Percentiles rank a stretch among this genome's conserved stretches.
phyloP scores from a whole-genome alignment of 1,140 invertebrate species.

The Thalassaphorura encarpata region DNA sequence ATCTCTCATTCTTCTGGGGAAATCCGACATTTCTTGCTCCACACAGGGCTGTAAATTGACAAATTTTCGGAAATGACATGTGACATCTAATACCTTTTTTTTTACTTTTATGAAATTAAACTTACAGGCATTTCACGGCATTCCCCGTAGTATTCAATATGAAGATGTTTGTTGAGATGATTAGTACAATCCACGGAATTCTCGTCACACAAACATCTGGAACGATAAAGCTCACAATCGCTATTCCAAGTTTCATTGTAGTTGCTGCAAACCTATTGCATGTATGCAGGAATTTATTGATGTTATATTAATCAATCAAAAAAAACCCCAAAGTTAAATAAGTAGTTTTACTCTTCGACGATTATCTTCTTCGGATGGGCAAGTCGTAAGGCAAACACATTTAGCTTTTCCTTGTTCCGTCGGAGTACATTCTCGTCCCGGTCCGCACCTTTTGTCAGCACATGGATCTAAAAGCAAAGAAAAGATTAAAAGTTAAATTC shows the following conservation, averaged over 20 bases:
- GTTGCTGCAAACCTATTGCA: slow-evolving; percentile 78
- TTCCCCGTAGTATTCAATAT: slow-evolving; percentile 84
- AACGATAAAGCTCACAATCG: slow-evolving; percentile 82
- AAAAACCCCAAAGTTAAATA: not conserved
- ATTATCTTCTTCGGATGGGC: slow-evolving; percentile 64
- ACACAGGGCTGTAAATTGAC: slow-evolving; percentile 52
- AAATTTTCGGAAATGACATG: not conserved
- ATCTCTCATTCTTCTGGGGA: slow-evolving; percentile 86
- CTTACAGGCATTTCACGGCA: slow-evolving; percentile 66
- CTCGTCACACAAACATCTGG: slow-evolving; percentile 76
- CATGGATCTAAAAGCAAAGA: slow-evolving; percentile 70
- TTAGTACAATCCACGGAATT: slow-evolving; percentile 59
- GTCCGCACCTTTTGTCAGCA: slow-evolving; percentile 72
- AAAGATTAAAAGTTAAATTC: too few relatives aligned
- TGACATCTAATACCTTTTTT: not conserved
- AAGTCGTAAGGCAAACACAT: slow-evolving; percentile 75
- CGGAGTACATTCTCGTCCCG: slow-evolving; percentile 75
- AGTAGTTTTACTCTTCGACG: slow-evolving; percentile 57
- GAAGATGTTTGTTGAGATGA: slow-evolving; percentile 67
- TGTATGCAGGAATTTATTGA: too few relatives aligned
- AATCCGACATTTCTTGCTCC: slow-evolving; percentile 75
- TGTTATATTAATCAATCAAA: not conserved
- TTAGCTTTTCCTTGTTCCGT: slow-evolving; percentile 58
- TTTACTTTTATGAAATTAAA: slow-evolving; percentile 14
- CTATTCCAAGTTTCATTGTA: slow-evolving; percentile 87